Evolutionary conservation across 2,888 invertebrate species (phyloP).

Genomic region (Masnerella sp.): DNA sequence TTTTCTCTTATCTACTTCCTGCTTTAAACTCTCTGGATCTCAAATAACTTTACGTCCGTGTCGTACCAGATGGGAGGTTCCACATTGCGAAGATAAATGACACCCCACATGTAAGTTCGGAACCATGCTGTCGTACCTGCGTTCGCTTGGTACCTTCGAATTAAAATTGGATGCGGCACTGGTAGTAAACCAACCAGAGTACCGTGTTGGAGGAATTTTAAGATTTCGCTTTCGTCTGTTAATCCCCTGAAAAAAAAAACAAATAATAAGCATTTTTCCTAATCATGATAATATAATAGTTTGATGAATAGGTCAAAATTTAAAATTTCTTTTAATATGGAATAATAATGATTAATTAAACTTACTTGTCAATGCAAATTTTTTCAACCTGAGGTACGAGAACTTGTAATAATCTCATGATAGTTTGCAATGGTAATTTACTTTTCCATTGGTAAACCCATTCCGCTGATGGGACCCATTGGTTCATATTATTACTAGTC

Average conservation of each 20-base stretch:
- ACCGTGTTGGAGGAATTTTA: slow-evolving; percentile 99
- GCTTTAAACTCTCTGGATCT: slow-evolving; percentile 92
- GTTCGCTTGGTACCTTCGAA: slow-evolving; percentile 99
- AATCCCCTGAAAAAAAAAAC: slow-evolving; percentile 84
- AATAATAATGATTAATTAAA: background rate
- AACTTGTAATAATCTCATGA: slow-evolving; percentile 98
- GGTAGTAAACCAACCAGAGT: slow-evolving; percentile 98
- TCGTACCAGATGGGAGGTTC: slow-evolving; percentile 99
- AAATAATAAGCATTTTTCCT: too few relatives aligned
- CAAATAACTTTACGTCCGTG: slow-evolving; percentile 98
- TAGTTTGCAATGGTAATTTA: slow-evolving; percentile 98
- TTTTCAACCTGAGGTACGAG: slow-evolving; percentile 99
- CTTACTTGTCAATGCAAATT: slow-evolving; percentile 91
- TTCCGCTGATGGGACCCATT: slow-evolving; percentile 95
- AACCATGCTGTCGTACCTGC: slow-evolving; percentile 99
- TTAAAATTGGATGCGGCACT: slow-evolving; percentile 99
- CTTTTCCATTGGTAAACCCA: slow-evolving; percentile 98
- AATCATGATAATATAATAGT: too few relatives aligned
- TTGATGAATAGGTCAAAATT: too few relatives aligned
- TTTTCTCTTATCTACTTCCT: background rate
- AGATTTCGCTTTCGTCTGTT: slow-evolving; percentile 99
- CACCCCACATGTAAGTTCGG: slow-evolving; percentile 99
- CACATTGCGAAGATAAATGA: slow-evolving; percentile 98
- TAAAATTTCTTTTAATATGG: background rate
- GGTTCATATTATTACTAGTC: slow-evolving; percentile 70